Evolutionary conservation across 2,113 vertebrate species (phyloP), one percentile per base, ranked within the genome.

Genomic region (Ibidorhyncha struthersii): DNA sequence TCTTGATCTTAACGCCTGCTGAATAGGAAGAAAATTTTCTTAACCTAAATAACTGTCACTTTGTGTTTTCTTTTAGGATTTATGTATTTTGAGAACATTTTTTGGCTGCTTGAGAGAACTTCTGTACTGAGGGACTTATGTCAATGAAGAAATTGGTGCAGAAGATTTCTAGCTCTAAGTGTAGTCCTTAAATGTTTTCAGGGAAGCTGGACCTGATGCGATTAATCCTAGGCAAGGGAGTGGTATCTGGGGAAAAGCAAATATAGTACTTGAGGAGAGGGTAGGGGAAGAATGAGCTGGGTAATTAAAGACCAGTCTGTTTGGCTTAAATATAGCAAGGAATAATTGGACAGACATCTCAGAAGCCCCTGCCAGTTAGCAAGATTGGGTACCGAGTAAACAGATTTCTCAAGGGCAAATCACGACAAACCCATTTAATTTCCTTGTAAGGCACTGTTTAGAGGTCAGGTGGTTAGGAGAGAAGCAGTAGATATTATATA

Each of bases 51-150:
- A 82, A 65, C 50, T 97, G 67, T 50, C 78, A 94, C 40, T 96
- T 95, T 86, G 62, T 97, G 84, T 90, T 97, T 97, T 90, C 80
- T 90, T 89, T 93, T 82, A 91, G 66, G 86, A 92, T 97, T 96
- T 95, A 82, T 52, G 53, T 80, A 74, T 77, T 80, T 73, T 91
- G 87, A 95, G 96, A 97, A 96, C 27, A 76, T 87, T 94, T 85
- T 96, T 95, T 94, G 90, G 41, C 58, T 95, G 45, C 76, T 85
- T 96, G 81, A 90, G 72, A 92, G 74, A 82, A 82, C 36, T 78
- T 83, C 80, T 90, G 58, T 73, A 89, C 72, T 55, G 47, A 87
- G 45, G 78, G 77, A 84, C 79, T 34, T 14, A 38, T 2, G 22
- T 29, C 49, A 72, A 56, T 61, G 56, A 73, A 43, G 76, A 90